Percentiles rank a stretch among this genome's conserved stretches.
These are phyloP conservation scores for Cotesia congregata DNA, from an alignment of 2,888 invertebrate genomes.

Conservation along the genomic window DNA sequence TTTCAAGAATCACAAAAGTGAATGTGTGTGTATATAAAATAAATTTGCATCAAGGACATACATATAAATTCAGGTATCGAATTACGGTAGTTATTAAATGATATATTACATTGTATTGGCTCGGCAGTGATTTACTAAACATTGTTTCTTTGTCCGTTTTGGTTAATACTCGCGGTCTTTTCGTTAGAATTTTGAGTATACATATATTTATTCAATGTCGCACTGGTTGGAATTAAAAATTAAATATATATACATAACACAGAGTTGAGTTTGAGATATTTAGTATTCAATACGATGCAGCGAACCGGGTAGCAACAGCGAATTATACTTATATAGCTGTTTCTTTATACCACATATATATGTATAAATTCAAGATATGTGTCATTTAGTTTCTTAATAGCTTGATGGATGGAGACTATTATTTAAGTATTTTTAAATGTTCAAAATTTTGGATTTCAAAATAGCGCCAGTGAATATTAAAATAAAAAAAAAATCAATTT, in stretches of 20 bases:
- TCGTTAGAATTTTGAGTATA: background rate
- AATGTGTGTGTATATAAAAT: slow-evolving; percentile 1
- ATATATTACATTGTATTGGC: background rate
- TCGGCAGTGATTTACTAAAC: background rate
- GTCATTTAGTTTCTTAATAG: too few relatives aligned
- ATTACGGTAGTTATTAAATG: background rate
- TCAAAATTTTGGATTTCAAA: too few relatives aligned
- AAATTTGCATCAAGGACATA: slow-evolving; percentile 9
- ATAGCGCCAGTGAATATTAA: too few relatives aligned
- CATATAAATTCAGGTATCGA: background rate
- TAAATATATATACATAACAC: background rate
- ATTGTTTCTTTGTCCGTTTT: background rate
- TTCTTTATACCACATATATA: background rate
- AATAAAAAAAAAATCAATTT: too few relatives aligned
- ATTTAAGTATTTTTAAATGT: too few relatives aligned
- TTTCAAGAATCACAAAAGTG: slow-evolving; percentile 6
- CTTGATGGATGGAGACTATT: too few relatives aligned
- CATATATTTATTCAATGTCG: background rate
- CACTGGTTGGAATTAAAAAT: background rate
- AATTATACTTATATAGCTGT: background rate
- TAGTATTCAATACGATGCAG: background rate
- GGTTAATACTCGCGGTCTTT: too few relatives aligned
- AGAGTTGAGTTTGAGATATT: background rate
- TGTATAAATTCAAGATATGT: background rate
- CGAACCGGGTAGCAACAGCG: background rate